phyloP scores from a whole-genome alignment of 2,113 vertebrate species.

The Genyomyrus donnyi region DNA sequence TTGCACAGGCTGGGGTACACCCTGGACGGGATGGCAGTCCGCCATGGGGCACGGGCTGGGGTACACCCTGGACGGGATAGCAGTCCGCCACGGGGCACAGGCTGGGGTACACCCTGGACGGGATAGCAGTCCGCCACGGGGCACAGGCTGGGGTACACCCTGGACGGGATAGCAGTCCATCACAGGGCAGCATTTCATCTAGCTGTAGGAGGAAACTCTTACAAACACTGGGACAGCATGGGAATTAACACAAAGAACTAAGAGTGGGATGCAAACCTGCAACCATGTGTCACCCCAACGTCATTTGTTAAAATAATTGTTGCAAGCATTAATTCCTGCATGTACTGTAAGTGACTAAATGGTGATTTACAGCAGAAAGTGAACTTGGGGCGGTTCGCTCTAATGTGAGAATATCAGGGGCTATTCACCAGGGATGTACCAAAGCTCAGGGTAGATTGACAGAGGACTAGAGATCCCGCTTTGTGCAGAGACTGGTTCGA shows the following conservation, averaged over 20 bases:
- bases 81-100: no score
- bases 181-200: background rate
- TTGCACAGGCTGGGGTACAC: no score
- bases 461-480: background rate
- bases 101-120: background rate
- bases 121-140: background rate
- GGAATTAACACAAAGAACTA: background rate
- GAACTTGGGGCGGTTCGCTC: background rate
- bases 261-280: background rate
- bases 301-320: background rate
- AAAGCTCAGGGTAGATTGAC: background rate
- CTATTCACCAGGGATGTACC: background rate
- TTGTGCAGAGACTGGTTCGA: background rate
- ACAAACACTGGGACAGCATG: background rate
- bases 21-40: no score
- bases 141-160: background rate
- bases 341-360: background rate
- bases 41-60: no score
- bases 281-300: background rate
- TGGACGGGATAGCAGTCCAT: background rate
- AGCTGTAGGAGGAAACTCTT: background rate
- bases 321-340: background rate
- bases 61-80: no score
- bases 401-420: background rate
- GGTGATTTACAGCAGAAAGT: background rate